Evolutionary conservation across 2,113 vertebrate species (phyloP), one percentile per base, ranked within the genome.

Genomic region (Gopherus evgoodei): DNA sequence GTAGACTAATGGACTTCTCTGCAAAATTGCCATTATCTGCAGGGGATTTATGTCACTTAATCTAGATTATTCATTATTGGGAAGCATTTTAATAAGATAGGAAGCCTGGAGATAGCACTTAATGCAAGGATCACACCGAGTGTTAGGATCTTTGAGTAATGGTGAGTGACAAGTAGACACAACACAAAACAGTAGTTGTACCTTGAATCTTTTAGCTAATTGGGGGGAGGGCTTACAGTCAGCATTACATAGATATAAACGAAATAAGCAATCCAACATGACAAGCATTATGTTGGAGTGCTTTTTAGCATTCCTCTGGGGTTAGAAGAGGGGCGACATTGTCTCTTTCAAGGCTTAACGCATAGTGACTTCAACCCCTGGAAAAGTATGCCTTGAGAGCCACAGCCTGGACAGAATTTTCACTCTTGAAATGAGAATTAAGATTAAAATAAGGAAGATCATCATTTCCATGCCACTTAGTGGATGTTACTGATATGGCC

Each of bases 371-470:
- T 80, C 21, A 49, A 38, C 27, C 8, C 88, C 31, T 84, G 11
- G 25, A 56, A 31, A 7, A 75, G 17, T 29, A 8, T 89, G 50
- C 42, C 31, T 16, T 29, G 54, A 90, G n/a, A 27, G 38, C 19
- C 53, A 2, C 12, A 16, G 21, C 22, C 19, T 80, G 83, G 44
- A 44, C 12, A 91, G 9, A 4, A 9, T 0, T 0, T 78, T 93
- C 90, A 11, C 59, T 88, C 38, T 72, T 91, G 35, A 69, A 0
- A 13, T n/a, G 8, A 52, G 88, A 87, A 21, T 85, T 65, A 56
- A 49, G 65, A 31, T 53, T 83, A 78, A 69, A 93, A 80, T 44
- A 89, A 76, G n/a, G 35, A 56, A 90, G 86, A 29, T 21, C 35
- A 8, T 78, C 85, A 29, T 42, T 88, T 95, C 83, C 2, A 16